A percentile compares a stretch with the other conserved stretches of the same genome.
Evolutionary conservation across 2,113 vertebrate genomes (phyloP).

Genomic region (Oncorhynchus tshawytscha): DNA sequence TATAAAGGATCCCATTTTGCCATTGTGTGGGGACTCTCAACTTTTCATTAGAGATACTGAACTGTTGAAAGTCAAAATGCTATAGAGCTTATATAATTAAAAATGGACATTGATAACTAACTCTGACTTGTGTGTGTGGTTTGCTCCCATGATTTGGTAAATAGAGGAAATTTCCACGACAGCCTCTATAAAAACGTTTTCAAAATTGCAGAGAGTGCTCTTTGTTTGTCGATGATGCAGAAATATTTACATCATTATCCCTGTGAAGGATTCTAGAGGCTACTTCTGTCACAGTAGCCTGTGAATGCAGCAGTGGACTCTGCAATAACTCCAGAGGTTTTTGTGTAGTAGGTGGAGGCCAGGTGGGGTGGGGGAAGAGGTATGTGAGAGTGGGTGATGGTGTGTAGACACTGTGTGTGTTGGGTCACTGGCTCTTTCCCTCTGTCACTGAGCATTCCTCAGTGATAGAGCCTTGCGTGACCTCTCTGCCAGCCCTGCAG

Average conservation of each 20-base stretch:
- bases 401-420: slow-evolving; percentile 40
- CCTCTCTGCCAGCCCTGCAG: slow-evolving; percentile 49
- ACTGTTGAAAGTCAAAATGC: too few relatives aligned
- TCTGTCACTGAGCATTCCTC: slow-evolving; percentile 59
- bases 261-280: background rate
- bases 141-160: too few relatives aligned
- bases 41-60: too few relatives aligned
- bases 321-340: background rate
- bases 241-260: background rate
- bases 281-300: background rate
- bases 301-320: background rate
- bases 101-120: too few relatives aligned
- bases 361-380: slow-evolving; percentile 9
- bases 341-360: background rate
- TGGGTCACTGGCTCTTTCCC: slow-evolving; percentile 59
- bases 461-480: slow-evolving; percentile 48
- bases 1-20: too few relatives aligned
- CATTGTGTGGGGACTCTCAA: too few relatives aligned
- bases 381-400: slow-evolving; percentile 33
- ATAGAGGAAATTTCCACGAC: too few relatives aligned
- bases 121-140: too few relatives aligned
- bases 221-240: background rate
- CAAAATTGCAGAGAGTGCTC: background rate
- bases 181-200: background rate
- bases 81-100: too few relatives aligned